Conservation (phyloP, 1,140 invertebrate genomes). For the Fopius arisanus region DNA sequence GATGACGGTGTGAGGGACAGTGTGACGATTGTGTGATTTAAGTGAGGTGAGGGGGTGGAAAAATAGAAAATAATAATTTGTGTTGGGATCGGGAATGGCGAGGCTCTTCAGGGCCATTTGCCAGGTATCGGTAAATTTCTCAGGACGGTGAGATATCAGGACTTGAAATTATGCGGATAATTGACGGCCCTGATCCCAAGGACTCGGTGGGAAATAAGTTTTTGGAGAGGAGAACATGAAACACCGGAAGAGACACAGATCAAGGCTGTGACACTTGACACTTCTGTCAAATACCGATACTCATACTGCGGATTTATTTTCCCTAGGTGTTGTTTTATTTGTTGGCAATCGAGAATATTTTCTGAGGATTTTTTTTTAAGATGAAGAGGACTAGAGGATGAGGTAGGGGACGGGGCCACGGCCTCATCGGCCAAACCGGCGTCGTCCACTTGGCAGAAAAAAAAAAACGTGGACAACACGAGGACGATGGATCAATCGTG, state of each 20-base stretch:
- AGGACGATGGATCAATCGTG: not conserved
- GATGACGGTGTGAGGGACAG: not conserved
- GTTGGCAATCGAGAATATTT: not conserved
- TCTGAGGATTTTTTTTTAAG: not conserved
- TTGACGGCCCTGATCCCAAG: not conserved
- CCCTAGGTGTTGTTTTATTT: not conserved
- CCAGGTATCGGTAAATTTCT: not conserved
- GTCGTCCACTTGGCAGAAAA: conserved; percentile 7
- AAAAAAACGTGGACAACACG: conserved; percentile 24
- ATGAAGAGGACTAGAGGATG: conserved; percentile 5
- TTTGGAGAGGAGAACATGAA: not conserved
- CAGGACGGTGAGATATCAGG: not conserved
- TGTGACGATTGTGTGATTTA: not conserved
- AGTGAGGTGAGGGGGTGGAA: not conserved
- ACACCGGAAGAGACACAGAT: not conserved
- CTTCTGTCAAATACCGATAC: not conserved
- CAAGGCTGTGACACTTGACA: not conserved
- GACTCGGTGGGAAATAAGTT: not conserved
- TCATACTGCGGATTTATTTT: not conserved
- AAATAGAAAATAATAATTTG: not conserved
- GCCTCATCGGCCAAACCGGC: conserved; percentile 24
- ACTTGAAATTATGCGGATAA: not conserved
- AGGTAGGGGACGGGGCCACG: conserved; percentile 8
- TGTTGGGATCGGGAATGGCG: not conserved
- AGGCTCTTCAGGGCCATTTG: not conserved